Evolutionary conservation across 2,113 vertebrate species (phyloP), one percentile per base, ranked within the genome.

Genomic region (Stigmatopora argus): DNA sequence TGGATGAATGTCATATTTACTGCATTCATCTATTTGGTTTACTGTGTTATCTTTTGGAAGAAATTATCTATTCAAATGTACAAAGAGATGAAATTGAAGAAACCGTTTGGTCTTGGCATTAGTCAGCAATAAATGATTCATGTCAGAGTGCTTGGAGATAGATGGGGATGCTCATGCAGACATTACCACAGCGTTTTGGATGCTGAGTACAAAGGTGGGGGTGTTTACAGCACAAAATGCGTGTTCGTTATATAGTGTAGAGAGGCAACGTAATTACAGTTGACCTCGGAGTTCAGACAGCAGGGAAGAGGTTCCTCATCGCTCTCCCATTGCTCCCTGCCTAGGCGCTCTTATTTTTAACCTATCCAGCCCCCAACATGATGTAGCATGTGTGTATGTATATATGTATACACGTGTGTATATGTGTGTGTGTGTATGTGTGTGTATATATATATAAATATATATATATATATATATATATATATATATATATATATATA

Each of bases 81-180:
- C 1, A 17, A 67, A 45, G 2, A 4, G 5, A 59, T 46, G 53
- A 70, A 72, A 72, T 66, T 41, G 31, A 51, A 63, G 41, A 64
- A 35, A 23, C 41, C 59, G 41, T 68, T 70, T 61, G 55, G 35
- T 49, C 72, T 74, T 64, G 71, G 70, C 38, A 55, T n/a, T 61
- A 81, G 71, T 79, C 76, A 74, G 75, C 72, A 70, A 69, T 66
- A 67, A 66, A 13, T 82, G 76, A 83, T 77, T 72, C 69, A 83
- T 71, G 64, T 44, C 7, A 15, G 73, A 71, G 66, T 49, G 62
- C 9, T 17, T 1, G 48, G 57, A 65, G 57, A 56, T 70, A 78
- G 74, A 79, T 71, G 66, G 72, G 77, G 80, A 65, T 72, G 48
- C 55, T 6, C 72, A 62, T 66, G 73, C 18, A 70, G 69, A 87